Base-by-base conservation (phyloP, 2,113 vertebrate genomes). In the Neolamprologus modestus region DNA sequence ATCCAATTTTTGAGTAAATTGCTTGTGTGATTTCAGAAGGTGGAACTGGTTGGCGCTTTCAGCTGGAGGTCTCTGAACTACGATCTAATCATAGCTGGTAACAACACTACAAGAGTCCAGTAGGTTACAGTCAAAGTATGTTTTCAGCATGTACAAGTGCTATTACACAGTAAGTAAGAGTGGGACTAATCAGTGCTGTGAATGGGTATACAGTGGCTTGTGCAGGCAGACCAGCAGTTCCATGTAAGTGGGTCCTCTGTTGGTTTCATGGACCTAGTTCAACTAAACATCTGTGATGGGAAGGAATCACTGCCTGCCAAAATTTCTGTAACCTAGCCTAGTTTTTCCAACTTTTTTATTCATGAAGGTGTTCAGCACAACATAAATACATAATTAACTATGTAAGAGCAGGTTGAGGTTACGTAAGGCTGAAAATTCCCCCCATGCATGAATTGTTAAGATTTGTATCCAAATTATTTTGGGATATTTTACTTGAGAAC, bases 251-350 rank as follows among this genome's bases (percentile, higher is more conserved):
- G 73, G 42, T 53, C 28, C 81, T 81, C 78, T 52, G 59, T n/a
- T 42, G 78, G 26, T 59, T 89, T 88, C 80, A 81, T 73, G 80
- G 50, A 81, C 55, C 84, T 24, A 76, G 84, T 88, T 89, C 55
- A 88, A 66, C 35, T 53, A 63, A 57, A 88, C 80, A 92, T 87
- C 89, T 92, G 85, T 19, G 86, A 55, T 57, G 83, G 81, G 86
- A 90, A 83, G 84, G 63, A 26, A 33, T 4, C 14, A 5, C 83
- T 78, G 73, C 17, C 45, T 78, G 26, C 26, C 45, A 78, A 33
- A 52, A n/a, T n/a, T 6, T 52, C 8, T 33, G 73, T 78, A 33
- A 78, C 42, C 45, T 52, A 55, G 76, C 35, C 87, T 66, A 21
- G 88, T 84, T 92, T 84, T 35, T 78, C 28, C 57, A 68, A 84